A percentile compares a stretch with the other conserved stretches of the same genome.
Conservation (phyloP, 2,113 vertebrate genomes). For the Trinectes maculatus region DNA sequence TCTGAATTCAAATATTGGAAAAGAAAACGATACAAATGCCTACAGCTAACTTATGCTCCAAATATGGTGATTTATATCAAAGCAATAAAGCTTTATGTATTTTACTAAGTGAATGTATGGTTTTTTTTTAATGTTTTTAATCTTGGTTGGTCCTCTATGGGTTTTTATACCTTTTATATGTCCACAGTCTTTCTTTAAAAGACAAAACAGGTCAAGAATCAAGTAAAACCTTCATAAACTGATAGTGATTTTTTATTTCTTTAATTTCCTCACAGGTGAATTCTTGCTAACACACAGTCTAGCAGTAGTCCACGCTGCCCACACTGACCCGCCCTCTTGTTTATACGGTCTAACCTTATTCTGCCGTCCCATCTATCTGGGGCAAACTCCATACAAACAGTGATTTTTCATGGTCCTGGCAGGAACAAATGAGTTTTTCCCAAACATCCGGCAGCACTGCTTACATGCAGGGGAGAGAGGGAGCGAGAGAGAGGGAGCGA, state of each 20-base stretch:
- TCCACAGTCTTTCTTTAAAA: not conserved
- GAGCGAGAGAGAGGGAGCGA: no score
- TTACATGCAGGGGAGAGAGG: slow-evolving; percentile 52
- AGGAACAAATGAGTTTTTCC: slow-evolving; percentile 61
- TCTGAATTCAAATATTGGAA: no score
- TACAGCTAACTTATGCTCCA: no score
- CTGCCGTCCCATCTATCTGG: slow-evolving; percentile 43
- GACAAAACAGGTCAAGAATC: not conserved
- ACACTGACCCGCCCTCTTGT: slow-evolving; percentile 12
- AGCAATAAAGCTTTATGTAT: no score
- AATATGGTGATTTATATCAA: no score
- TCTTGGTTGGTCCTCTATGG: no score
- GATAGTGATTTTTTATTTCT: not conserved
- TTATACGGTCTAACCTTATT: slow-evolving; percentile 50
- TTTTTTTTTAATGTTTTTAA: not conserved
- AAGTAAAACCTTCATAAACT: not conserved
- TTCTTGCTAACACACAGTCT: slow-evolving; percentile 2
- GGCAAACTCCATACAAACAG: slow-evolving; percentile 51
- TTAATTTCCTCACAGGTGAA: not conserved
- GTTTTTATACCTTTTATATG: no score
- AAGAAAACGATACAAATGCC: no score
- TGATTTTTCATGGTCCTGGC: slow-evolving; percentile 63
- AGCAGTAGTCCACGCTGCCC: slow-evolving; percentile 9
- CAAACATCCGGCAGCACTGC: slow-evolving; percentile 41
- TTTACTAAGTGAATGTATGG: not conserved